phyloP scores from a whole-genome alignment of 2,888 invertebrate species.

The Leptopilina syphax region DNA sequence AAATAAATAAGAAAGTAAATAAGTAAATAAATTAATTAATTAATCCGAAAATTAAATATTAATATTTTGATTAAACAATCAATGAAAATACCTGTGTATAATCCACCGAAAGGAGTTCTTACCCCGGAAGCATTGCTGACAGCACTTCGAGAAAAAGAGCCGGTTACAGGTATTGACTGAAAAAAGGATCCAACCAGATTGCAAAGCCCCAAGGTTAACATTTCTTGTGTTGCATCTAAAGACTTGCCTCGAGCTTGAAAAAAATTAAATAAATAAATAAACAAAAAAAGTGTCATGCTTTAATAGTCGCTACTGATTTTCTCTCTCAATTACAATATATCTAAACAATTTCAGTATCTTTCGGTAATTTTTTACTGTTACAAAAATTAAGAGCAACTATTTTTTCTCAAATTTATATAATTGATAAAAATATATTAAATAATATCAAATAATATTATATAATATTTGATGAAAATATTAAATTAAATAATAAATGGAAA shows the following conservation, averaged over 20 bases:
- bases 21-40: too few relatives aligned
- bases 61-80: conserved; percentile 7
- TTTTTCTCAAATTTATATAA: too few relatives aligned
- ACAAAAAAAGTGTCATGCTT: neutral
- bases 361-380: too few relatives aligned
- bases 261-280: neutral
- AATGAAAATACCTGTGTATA: conserved; percentile 82
- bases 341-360: too few relatives aligned
- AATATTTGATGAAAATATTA: too few relatives aligned
- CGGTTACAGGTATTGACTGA: conserved; percentile 87
- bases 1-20: conserved; percentile 40
- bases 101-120: conserved; percentile 85
- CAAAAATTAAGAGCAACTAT: too few relatives aligned
- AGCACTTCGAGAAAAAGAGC: conserved; percentile 86
- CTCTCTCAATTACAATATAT: neutral
- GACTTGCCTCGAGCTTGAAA: conserved; percentile 82
- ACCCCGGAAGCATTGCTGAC: conserved; percentile 90
- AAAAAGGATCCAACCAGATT: conserved; percentile 87
- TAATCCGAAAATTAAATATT: too few relatives aligned
- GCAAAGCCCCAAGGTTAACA: conserved; percentile 86
- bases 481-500: too few relatives aligned
- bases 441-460: too few relatives aligned
- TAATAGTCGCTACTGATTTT: conserved; percentile 22
- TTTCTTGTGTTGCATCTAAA: conserved; percentile 89
- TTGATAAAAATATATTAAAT: too few relatives aligned